Percentiles rank a stretch among this genome's conserved stretches.
These are phyloP conservation scores for Phlogophora meticulosa DNA, from an alignment of 2,888 invertebrate genomes.

Conservation along the genomic window DNA sequence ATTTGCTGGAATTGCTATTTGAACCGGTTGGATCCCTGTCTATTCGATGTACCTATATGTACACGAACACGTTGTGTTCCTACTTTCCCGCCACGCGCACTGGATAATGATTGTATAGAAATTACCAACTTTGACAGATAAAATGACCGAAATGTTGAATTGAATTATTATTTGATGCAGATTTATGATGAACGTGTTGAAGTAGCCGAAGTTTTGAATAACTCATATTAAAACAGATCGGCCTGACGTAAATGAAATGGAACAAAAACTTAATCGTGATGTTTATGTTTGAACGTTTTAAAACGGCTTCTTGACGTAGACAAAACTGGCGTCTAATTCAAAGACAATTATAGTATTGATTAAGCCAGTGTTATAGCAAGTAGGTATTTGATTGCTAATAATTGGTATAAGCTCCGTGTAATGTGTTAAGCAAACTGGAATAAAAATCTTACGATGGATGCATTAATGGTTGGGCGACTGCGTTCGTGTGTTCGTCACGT, in stretches of 20 bases:
- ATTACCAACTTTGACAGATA: constrained; percentile 19
- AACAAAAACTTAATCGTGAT: constrained; percentile 10
- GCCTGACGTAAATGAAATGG: not conserved
- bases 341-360: constrained; percentile 23
- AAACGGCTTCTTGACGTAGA: constrained; percentile 12
- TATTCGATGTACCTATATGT: constrained; percentile 73
- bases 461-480: constrained; percentile 9
- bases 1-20: constrained; percentile 80
- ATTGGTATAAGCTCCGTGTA: not conserved
- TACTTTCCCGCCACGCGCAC: constrained; percentile 74
- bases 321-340: constrained; percentile 20
- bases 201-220: constrained; percentile 1
- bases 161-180: constrained; percentile 8
- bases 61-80: constrained; percentile 75
- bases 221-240: constrained; percentile 3
- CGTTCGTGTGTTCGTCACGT: constrained; percentile 30
- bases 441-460: constrained; percentile 20
- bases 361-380: constrained; percentile 10
- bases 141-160: constrained; percentile 22
- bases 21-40: constrained; percentile 80
- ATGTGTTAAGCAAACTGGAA: constrained; percentile 2
- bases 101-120: constrained; percentile 56
- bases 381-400: constrained; percentile 1
- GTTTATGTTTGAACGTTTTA: constrained; percentile 13
- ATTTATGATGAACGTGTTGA: not conserved